Evolutionary conservation across 2,888 invertebrate genomes (phyloP).

Genomic region (Ischnus inquisitorius): DNA sequence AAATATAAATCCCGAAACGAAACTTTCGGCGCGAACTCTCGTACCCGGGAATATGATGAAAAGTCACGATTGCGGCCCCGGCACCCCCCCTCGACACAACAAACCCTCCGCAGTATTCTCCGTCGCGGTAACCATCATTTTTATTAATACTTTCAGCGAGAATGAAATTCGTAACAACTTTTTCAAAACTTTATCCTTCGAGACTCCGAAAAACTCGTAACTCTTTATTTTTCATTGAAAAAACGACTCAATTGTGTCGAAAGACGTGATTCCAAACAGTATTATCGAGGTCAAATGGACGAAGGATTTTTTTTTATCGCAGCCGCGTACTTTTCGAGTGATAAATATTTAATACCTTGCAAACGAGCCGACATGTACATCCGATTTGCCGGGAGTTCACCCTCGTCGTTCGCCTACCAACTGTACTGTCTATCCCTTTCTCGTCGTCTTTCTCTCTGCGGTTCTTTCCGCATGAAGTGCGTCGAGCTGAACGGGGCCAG

Average conservation of each 20-base stretch:
- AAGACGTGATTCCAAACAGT: neutral
- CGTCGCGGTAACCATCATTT: neutral
- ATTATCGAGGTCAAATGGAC: neutral
- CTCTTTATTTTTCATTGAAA: neutral
- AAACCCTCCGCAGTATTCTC: neutral
- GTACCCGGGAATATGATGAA: constrained; percentile 48
- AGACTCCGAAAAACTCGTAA: neutral
- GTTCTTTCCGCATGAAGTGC: constrained; percentile 67
- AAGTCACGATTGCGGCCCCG: constrained; percentile 35
- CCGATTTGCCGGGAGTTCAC: constrained; percentile 55
- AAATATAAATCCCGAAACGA: constrained; percentile 68
- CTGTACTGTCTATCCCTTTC: constrained; percentile 37
- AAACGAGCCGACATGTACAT: constrained; percentile 59
- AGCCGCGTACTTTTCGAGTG: constrained; percentile 9
- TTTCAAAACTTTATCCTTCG: neutral
- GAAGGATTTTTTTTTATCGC: neutral
- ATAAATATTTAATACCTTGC: constrained; percentile 47
- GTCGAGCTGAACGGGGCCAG: constrained; percentile 73
- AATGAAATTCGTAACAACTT: constrained; percentile 24
- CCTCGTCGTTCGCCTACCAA: constrained; percentile 37
- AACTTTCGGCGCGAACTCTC: constrained; percentile 44
- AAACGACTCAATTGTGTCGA: constrained; percentile 5
- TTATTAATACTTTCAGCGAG: constrained; percentile 11
- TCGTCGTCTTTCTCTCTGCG: constrained; percentile 52
- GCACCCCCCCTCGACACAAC: neutral